Conservation (phyloP, 2,888 invertebrate genomes). For the Nemotelus nigrinus region DNA sequence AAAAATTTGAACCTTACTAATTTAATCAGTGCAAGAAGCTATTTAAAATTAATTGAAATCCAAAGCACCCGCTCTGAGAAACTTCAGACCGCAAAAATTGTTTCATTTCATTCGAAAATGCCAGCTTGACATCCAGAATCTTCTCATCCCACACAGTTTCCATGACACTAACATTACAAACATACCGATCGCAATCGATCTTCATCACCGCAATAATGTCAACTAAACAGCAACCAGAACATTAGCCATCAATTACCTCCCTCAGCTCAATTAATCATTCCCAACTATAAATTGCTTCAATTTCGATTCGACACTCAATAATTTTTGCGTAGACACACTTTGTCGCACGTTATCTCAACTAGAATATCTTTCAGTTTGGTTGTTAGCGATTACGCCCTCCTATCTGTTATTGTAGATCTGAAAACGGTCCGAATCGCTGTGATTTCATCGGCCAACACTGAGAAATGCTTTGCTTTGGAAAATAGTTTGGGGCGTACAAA, state of each 20-base stretch:
- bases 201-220: conserved; percentile 5
- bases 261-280: conserved; percentile 34
- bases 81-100: too few relatives aligned
- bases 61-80: too few relatives aligned
- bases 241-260: conserved; percentile 39
- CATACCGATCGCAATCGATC: conserved; percentile 23
- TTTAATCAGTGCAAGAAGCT: too few relatives aligned
- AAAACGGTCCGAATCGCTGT: too few relatives aligned
- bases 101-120: too few relatives aligned
- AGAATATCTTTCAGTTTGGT: not conserved
- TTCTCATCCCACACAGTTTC: too few relatives aligned
- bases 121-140: too few relatives aligned
- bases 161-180: not conserved
- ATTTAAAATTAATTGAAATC: too few relatives aligned
- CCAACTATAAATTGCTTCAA: conserved; percentile 28
- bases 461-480: conserved; percentile 12
- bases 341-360: conserved; percentile 31
- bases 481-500: conserved; percentile 18
- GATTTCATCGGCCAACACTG: too few relatives aligned
- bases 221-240: conserved; percentile 10
- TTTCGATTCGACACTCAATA: conserved; percentile 33
- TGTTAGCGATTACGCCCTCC: too few relatives aligned
- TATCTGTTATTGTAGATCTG: too few relatives aligned
- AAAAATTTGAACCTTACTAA: too few relatives aligned
- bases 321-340: conserved; percentile 35